Evolutionary conservation across 2,797 vertebrate species (phyloP), one percentile per base, ranked within the genome.

Genomic region (Mionectes olivaceus): DNA sequence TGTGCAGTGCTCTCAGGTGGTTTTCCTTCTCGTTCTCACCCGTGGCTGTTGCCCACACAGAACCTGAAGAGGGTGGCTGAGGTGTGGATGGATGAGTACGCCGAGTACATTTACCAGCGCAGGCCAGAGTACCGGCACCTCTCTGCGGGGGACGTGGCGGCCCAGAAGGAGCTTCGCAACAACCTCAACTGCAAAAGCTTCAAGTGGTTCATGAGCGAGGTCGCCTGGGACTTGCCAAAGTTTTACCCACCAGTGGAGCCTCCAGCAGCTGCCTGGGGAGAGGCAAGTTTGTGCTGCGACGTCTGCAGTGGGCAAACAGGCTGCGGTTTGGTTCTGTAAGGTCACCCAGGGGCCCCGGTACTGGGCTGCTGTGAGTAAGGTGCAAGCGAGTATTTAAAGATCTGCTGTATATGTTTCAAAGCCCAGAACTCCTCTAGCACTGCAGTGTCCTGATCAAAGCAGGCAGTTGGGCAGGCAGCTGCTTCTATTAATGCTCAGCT

Each of bases 71-170:
- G 99, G 0, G 99, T 99, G 92, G 99, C 99, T 0, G 99, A 99
- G 95, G 99, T 99, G 44, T 99, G 99, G 99, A 99, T 99, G 99
- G 99, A 99, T 1, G 99, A 99, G 32, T 99, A 98, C 0, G 99
- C 99, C 0, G 99, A 99, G 76, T 99, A 98, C 85, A 98, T 99
- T 46, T 99, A 99, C 98, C 99, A 99, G 98, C 98, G 99, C 0
- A 97, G 99, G 23, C 99, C 99, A 0, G 99, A 99, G 97, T 99
- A 99, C 97, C 98, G 99, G 37, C 99, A 99, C 96, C 98, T 99
- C 35, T 99, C 99, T 0, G 98, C 99, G 0, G 99, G 99, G 11
- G 99, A 99, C 17, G 98, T 99, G 16, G 87, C 97, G 0, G 94
- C 95, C 5, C 99, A 99, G 98, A 99, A 99, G 95, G 98, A 99